A percentile compares a stretch with the other conserved stretches of the same genome.
phyloP scores from a whole-genome alignment of 2,888 invertebrate genomes.

The Argynnis bischoffii region DNA sequence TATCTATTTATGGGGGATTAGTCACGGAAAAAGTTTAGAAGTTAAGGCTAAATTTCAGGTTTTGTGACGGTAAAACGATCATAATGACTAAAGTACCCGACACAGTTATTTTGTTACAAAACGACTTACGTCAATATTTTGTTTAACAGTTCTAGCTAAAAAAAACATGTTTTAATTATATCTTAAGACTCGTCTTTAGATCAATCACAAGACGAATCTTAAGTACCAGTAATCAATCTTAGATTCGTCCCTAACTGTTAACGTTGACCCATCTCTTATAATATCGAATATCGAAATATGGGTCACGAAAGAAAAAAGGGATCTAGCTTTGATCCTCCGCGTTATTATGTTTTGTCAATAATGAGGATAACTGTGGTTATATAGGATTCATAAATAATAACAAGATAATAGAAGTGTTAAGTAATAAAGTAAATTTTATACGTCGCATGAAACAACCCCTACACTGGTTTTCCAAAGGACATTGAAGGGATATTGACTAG shows the following conservation, averaged over 20 bases:
- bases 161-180: neutral
- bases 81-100: too few relatives aligned
- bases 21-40: too few relatives aligned
- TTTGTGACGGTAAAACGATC: too few relatives aligned
- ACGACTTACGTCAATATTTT: too few relatives aligned
- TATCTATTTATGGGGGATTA: too few relatives aligned
- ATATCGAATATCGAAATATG: constrained; percentile 32
- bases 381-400: constrained; percentile 2
- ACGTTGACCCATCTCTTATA: constrained; percentile 30
- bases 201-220: constrained; percentile 23
- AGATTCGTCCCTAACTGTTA: constrained; percentile 28
- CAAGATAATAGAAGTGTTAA: neutral
- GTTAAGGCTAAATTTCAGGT: too few relatives aligned
- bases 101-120: too few relatives aligned
- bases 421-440: too few relatives aligned
- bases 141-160: too few relatives aligned
- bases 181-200: constrained; percentile 10
- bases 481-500: too few relatives aligned
- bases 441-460: too few relatives aligned
- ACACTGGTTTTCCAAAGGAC: too few relatives aligned
- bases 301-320: constrained; percentile 34
- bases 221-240: constrained; percentile 37
- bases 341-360: constrained; percentile 19
- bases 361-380: constrained; percentile 14
- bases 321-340: constrained; percentile 19